Evolutionary conservation across 1,140 invertebrate genomes (phyloP), one percentile per base, ranked within the genome.

Genomic region (Ceratitis capitata): DNA sequence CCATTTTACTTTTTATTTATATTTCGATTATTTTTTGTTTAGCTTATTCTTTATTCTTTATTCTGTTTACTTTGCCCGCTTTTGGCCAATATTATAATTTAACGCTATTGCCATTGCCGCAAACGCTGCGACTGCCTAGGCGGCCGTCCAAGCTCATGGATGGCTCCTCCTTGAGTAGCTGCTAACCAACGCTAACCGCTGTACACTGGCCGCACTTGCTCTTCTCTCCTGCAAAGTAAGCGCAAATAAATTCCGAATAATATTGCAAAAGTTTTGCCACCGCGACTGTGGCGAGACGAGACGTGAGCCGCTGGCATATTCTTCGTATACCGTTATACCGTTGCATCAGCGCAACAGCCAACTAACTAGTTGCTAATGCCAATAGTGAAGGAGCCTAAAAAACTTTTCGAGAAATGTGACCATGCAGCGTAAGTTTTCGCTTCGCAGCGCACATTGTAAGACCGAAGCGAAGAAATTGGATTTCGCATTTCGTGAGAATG

Each of bases 251-350:
- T 53, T 83, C 35, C 16, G 49, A 53, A 53, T 53, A 83, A 83
- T 83, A 83, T 83, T 83, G 49, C 82, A 83, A 83, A 83, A 83
- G 82, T 83, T 83, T 83, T 83, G 82, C 47, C 19, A 45, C 39
- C 69, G 39, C 39, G 35, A 42, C 35, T 78, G n/a, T 78, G 69
- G 69, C 69, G 45, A 78, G n/a, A 42, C 39, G 39, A 42, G 69
- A 78, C 39, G 69, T 9, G 10, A 61, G 56, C 26, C 23, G 23
- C 56, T 5, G n/a, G 51, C 14, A 53, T n/a, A n/a, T n/a, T n/a
- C n/a, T n/a, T n/a, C n/a, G n/a, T n/a, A n/a, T n/a, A n/a, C n/a
- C n/a, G n/a, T n/a, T n/a, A n/a, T 16, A 35, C 32, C 14, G 61
- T 29, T 69, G 16, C 61, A 35, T 35, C 61, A 32, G 32, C 16